Evolutionary conservation across 1,140 invertebrate species (phyloP), one percentile per base, ranked within the genome.

Genomic region (Pteromalus puparum): DNA sequence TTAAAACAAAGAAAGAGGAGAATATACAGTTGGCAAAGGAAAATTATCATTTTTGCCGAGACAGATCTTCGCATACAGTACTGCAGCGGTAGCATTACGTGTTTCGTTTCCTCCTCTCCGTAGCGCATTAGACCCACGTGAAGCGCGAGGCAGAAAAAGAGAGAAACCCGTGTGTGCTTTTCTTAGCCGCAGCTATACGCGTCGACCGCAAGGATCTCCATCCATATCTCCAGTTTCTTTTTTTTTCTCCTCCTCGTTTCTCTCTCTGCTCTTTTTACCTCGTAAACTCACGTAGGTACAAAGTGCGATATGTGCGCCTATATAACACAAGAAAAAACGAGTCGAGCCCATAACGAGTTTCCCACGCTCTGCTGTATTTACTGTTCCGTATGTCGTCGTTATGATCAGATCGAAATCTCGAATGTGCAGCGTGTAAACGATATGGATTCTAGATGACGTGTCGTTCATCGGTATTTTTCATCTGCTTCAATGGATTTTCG

Each of bases 131-230:
- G 53, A 61, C 53, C 53, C 53, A 61, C 53, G 53, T 61, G 53
- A 61, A 61, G 53, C 21, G 21, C 53, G 53, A 61, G 53, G n/a
- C 53, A 61, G 53, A 61, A 61, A 61, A 61, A 61, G 53, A 21
- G 53, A 61, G 53, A 61, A 61, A 61, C 53, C 53, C 53, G 53
- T n/a, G 53, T 34, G 26, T 72, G 68, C 68, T 34, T 72, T 72
- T 72, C 68, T 72, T 72, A 30, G 68, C 26, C 68, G 68, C 68
- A 34, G 28, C 68, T 5, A 24, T 12, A 18, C 24, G 26, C 68
- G 26, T 72, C 68, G 26, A 34, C 26, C 68, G 68, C 68, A 34
- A 28, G 68, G 68, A 72, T 72, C 68, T 72, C 68, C 68, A 21
- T 34, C 30, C 18, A 30, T 72, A 72, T 34, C 68, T 28, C 26